These are phyloP conservation scores for Temnothorax rugatulus DNA, from an alignment of 2,888 invertebrate genomes.

Conservation along the genomic window DNA sequence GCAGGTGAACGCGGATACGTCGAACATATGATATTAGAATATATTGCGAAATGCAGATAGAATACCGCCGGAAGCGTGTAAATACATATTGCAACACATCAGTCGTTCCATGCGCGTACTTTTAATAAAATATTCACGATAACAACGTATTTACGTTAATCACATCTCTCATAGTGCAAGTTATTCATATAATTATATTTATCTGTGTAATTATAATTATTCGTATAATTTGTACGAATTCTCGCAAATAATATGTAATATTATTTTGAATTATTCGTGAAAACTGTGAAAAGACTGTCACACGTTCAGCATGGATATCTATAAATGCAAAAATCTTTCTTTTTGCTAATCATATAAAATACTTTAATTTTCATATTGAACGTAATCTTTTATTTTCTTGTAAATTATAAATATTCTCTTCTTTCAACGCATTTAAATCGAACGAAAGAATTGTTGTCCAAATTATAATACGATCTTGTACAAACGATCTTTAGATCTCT, in stretches of 20 bases:
- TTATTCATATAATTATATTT: constrained; percentile 19
- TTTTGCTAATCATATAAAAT: background rate
- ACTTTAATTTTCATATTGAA: background rate
- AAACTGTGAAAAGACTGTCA: background rate
- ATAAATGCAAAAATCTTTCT: background rate
- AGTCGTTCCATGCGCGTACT: background rate
- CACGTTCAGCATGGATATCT: background rate
- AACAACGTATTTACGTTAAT: constrained; percentile 31
- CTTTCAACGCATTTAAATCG: background rate
- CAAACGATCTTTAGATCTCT: background rate
- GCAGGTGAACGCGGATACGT: constrained; percentile 37
- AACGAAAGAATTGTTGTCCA: background rate
- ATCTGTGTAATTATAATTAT: constrained; percentile 6
- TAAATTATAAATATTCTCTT: background rate
- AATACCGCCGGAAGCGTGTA: constrained; percentile 33
- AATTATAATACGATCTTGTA: background rate
- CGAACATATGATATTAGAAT: constrained; percentile 49
- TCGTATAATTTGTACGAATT: background rate
- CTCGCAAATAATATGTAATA: background rate
- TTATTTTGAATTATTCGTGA: background rate
- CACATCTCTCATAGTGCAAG: background rate
- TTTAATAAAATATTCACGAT: constrained; percentile 31
- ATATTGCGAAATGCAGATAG: constrained; percentile 22
- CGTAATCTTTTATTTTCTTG: background rate
- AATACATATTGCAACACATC: constrained; percentile 14